Evolutionary conservation across 35 echinoderm and acorn worm species (phyloP).

Genomic region (Eucidaris tribuloides): DNA sequence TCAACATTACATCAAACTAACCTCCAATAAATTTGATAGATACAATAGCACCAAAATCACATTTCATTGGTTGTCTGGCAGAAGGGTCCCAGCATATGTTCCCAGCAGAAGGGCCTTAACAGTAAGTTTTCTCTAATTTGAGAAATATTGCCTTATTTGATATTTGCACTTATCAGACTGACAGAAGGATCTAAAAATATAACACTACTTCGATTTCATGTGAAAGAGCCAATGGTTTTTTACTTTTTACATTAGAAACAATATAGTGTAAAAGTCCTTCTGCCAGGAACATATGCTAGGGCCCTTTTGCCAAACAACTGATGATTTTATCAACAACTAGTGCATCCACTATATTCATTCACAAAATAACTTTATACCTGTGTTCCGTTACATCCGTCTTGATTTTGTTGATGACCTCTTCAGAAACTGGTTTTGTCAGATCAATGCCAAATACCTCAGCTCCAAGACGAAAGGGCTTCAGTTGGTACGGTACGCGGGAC

Average conservation of each 20-base stretch:
- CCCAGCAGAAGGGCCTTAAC: no score
- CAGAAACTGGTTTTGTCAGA: not conserved
- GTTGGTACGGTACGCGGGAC: not conserved
- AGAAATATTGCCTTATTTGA: no score
- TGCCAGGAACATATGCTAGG: not conserved
- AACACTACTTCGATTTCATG: not conserved
- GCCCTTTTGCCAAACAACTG: not conserved
- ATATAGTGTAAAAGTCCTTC: not conserved
- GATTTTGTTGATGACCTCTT: constrained; percentile 25
- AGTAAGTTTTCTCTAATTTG: no score
- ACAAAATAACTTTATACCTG: not conserved
- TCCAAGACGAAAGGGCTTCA: constrained; percentile 14
- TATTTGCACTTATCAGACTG: no score
- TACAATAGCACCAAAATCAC: no score
- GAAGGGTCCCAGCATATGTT: no score
- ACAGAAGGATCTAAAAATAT: no score
- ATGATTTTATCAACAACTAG: not conserved
- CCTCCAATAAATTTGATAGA: no score
- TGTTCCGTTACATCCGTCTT: constrained; percentile 42
- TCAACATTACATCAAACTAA: no score
- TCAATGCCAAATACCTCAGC: constrained; percentile 28
- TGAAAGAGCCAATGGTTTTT: not conserved
- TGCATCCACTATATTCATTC: not conserved
- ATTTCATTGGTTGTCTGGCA: no score
- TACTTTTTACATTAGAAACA: no score